Conservation (phyloP, 2,797 vertebrate species). For the Malacoraja senta region DNA sequence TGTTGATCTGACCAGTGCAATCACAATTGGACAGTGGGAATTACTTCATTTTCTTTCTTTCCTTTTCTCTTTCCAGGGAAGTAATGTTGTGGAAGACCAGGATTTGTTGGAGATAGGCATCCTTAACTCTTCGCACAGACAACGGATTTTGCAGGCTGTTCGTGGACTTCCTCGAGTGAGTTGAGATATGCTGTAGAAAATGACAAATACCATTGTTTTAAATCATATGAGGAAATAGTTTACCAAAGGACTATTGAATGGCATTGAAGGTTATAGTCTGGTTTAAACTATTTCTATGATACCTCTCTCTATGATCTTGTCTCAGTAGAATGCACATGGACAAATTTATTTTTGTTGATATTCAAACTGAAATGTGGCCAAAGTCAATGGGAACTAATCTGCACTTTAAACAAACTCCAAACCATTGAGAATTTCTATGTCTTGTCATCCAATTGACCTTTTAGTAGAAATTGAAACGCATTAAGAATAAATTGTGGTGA, state of each 20-base stretch:
- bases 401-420: not conserved
- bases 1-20: not conserved
- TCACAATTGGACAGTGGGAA: not conserved
- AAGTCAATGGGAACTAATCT: not conserved
- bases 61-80: conserved; percentile 68
- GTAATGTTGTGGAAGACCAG: conserved; percentile 96
- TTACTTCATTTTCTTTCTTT: conserved; percentile 32
- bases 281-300: not conserved
- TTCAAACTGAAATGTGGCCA: not conserved
- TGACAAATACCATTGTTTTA: not conserved
- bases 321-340: not conserved
- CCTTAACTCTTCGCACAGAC: conserved; percentile 92
- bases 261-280: not conserved
- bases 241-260: not conserved
- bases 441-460: not conserved
- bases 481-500: not conserved
- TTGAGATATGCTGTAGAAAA: not conserved
- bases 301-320: not conserved
- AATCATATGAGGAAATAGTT: not conserved
- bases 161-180: conserved; percentile 90
- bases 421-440: not conserved
- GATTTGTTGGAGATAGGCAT: conserved; percentile 95
- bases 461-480: not conserved
- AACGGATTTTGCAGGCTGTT: conserved; percentile 92
- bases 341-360: not conserved